Conservation (phyloP, 2,113 vertebrate genomes). For the Catagonus wagneri region DNA sequence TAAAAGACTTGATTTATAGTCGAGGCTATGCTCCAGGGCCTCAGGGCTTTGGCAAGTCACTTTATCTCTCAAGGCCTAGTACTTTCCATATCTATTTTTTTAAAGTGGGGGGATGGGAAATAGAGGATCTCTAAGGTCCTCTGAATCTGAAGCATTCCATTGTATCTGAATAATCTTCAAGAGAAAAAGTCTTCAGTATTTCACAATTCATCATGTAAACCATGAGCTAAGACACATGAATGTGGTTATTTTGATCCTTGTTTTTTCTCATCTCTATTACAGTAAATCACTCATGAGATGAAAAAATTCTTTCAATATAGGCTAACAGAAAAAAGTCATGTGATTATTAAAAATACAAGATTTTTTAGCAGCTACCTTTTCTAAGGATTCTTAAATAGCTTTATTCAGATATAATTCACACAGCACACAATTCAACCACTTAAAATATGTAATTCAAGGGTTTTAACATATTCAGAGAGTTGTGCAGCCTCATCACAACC, state of each 20-base stretch:
- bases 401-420: background rate
- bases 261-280: slow-evolving; percentile 8
- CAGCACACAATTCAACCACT: background rate
- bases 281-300: slow-evolving; percentile 23
- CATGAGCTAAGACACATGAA: background rate
- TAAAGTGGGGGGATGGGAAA: background rate
- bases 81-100: background rate
- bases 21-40: background rate
- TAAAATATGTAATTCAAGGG: background rate
- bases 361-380: background rate
- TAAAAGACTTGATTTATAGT: background rate
- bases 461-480: background rate
- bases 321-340: background rate
- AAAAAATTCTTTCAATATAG: slow-evolving; percentile 28
- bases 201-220: background rate
- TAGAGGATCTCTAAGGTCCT: background rate
- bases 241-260: background rate
- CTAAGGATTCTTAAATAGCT: background rate
- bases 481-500: background rate
- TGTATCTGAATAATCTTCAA: background rate
- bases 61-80: background rate
- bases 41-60: background rate
- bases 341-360: background rate
- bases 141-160: background rate
- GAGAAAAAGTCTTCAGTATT: background rate